A percentile compares a stretch with the other conserved stretches of the same genome.
Evolutionary conservation across 2,113 vertebrate species (phyloP).

Genomic region (Nibea coibor): DNA sequence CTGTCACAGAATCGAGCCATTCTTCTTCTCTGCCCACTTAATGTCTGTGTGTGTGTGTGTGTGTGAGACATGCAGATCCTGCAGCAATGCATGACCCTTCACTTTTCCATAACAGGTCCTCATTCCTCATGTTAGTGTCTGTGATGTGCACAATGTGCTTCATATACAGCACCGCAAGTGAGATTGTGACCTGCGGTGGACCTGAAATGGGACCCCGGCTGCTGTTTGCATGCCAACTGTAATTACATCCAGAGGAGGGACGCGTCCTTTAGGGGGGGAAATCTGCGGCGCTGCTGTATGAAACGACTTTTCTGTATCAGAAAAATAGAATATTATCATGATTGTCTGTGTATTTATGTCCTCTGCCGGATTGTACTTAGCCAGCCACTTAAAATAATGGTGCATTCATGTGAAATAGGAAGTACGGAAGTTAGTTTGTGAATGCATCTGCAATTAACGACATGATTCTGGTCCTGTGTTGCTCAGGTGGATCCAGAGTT

Average conservation of each 20-base stretch:
- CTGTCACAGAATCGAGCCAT: conserved; percentile 56
- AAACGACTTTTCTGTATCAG: conserved; percentile 46
- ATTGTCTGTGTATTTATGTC: conserved; percentile 41
- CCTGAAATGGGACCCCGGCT: conserved; percentile 36
- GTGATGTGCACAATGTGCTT: conserved; percentile 45
- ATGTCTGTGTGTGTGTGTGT: conserved; percentile 5
- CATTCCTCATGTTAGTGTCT: conserved; percentile 36
- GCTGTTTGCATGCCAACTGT: conserved; percentile 46
- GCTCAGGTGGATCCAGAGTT: too few species aligned
- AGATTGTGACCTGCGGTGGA: conserved; percentile 62
- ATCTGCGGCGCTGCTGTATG: conserved; percentile 30
- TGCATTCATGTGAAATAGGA: not conserved
- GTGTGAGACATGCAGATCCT: conserved; percentile 38
- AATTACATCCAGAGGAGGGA: conserved; percentile 55
- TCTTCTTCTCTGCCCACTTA: conserved; percentile 61
- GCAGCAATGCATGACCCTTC: conserved; percentile 50
- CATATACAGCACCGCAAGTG: conserved; percentile 41
- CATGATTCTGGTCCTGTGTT: too few species aligned
- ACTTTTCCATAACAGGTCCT: conserved; percentile 45
- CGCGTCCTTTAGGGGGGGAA: conserved; percentile 31
- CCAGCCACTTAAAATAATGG: too few species aligned
- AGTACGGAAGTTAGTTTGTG: not conserved
- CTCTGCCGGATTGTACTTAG: not conserved
- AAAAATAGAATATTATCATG: conserved; percentile 16
- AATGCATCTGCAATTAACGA: not conserved